These are phyloP conservation scores for Eidolon dupreanum DNA, from an alignment of 2,797 vertebrate genomes.

Conservation along the genomic window DNA sequence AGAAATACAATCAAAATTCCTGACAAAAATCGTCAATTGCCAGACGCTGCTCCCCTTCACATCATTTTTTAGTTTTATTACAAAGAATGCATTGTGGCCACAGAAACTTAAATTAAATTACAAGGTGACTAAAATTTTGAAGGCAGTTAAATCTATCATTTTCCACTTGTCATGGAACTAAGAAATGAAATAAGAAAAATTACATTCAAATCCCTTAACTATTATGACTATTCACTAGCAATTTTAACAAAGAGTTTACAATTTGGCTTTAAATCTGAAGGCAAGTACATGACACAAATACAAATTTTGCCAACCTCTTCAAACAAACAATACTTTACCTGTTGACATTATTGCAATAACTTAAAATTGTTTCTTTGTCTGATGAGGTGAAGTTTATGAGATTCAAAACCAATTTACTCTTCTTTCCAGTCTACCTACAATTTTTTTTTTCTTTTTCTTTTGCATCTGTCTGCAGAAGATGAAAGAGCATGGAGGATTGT, in stretches of 20 bases:
- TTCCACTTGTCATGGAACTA: constrained; percentile 44
- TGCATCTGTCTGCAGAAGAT: not conserved
- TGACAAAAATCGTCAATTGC: constrained; percentile 26
- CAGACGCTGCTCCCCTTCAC: not conserved
- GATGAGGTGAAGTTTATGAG: not conserved
- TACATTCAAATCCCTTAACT: constrained; percentile 18
- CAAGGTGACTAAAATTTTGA: constrained; percentile 65
- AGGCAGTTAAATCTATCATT: constrained; percentile 67
- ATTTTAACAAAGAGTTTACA: constrained; percentile 45
- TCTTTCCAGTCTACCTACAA: not conserved
- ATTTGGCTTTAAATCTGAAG: constrained; percentile 31
- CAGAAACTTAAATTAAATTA: constrained; percentile 73
- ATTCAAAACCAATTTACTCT: constrained; percentile 14
- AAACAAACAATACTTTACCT: not conserved
- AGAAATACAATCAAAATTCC: constrained; percentile 61
- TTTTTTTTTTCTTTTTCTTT: not conserved
- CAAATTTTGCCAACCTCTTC: not conserved
- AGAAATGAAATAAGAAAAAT: constrained; percentile 66
- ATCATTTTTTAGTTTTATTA: constrained; percentile 65
- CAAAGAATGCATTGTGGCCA: constrained; percentile 51
- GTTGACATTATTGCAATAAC: not conserved
- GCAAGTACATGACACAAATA: not conserved
- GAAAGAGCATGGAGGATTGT: not conserved
- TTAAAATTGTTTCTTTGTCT: constrained; percentile 19
- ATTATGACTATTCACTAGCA: constrained; percentile 16